Conservation (phyloP, 2,797 vertebrate species). For the Scarus forsteni region DNA sequence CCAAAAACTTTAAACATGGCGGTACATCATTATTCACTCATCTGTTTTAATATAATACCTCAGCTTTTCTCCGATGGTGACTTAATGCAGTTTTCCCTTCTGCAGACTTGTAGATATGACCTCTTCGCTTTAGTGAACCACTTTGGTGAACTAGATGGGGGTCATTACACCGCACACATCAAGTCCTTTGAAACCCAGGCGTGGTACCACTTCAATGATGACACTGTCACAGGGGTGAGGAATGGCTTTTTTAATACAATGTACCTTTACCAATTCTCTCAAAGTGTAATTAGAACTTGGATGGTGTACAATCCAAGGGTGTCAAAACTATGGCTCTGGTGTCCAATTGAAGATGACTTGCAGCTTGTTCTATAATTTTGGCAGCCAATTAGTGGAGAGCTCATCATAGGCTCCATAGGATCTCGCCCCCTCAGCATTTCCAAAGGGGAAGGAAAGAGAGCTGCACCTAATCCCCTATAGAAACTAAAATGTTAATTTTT, state of each 20-base stretch:
- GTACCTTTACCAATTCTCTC: background rate
- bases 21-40: slow-evolving; percentile 14
- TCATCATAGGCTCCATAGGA: too few species aligned
- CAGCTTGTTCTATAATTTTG: too few species aligned
- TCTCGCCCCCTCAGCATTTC: too few species aligned
- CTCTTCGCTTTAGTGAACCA: slow-evolving; percentile 82
- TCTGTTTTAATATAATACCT: background rate
- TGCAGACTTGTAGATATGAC: slow-evolving; percentile 62
- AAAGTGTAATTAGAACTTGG: background rate
- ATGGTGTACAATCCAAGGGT: too few species aligned
- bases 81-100: background rate
- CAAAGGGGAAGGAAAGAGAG: too few species aligned
- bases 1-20: slow-evolving; percentile 49
- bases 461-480: too few species aligned
- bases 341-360: too few species aligned
- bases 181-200: slow-evolving; percentile 65
- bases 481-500: too few species aligned
- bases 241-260: background rate
- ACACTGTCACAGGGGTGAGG: slow-evolving; percentile 62
- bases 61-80: background rate
- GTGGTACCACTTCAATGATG: slow-evolving; percentile 81
- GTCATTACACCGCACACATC: slow-evolving; percentile 78
- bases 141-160: slow-evolving; percentile 66
- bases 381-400: too few species aligned
- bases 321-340: too few species aligned